Conservation (phyloP, 2,888 invertebrate species). For the Eledone cirrhosa region DNA sequence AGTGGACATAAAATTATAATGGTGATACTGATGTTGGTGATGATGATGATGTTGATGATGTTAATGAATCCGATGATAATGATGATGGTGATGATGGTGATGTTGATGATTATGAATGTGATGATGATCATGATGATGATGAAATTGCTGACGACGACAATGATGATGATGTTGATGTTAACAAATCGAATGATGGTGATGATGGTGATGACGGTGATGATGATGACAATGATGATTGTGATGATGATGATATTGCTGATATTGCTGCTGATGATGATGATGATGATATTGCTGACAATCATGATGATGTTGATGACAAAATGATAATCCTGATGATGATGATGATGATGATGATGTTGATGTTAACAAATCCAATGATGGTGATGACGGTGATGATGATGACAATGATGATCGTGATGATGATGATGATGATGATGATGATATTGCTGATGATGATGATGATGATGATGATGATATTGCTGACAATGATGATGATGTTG, state of each 20-base stretch:
- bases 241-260: not conserved
- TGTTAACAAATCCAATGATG: not conserved
- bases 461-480: not conserved
- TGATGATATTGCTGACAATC: not conserved
- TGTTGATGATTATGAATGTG: not conserved
- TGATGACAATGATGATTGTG: not conserved
- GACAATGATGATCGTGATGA: not conserved
- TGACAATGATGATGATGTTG: not conserved
- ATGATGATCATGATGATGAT: slow-evolving; percentile 1
- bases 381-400: not conserved
- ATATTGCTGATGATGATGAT: slow-evolving; percentile 6
- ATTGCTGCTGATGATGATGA: not conserved
- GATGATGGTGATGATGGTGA: not conserved
- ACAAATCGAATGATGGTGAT: not conserved
- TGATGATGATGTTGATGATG: slow-evolving; percentile 1
- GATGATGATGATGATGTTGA: not conserved
- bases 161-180: not conserved
- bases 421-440: slow-evolving; percentile 6
- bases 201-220: not conserved
- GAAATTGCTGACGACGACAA: not conserved
- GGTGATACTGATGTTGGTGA: not conserved
- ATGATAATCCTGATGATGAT: too few relatives aligned
- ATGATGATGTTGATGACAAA: not conserved
- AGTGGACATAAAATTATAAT: too few relatives aligned
- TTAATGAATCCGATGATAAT: not conserved